Conservation (phyloP, 2,797 vertebrate genomes). For the Australoheros facetus region DNA sequence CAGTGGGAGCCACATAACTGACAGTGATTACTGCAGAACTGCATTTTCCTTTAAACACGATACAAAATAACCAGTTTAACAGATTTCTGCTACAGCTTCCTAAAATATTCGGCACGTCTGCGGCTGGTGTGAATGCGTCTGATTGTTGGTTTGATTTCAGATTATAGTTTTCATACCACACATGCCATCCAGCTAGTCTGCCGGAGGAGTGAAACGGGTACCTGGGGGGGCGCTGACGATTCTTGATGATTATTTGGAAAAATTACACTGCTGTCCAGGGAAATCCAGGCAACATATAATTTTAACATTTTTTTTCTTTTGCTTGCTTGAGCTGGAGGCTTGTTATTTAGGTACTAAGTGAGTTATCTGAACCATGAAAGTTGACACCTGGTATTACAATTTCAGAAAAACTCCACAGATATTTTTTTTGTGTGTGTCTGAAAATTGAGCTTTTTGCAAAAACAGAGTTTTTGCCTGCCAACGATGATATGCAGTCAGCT, state of each 20-base stretch:
- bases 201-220: background rate
- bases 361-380: constrained; percentile 17
- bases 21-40: background rate
- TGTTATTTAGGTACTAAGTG: constrained; percentile 29
- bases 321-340: constrained; percentile 7
- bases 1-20: background rate
- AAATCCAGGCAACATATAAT: constrained; percentile 16
- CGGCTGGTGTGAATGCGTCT: background rate
- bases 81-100: rapidly evolving
- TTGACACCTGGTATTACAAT: constrained; percentile 23
- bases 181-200: background rate
- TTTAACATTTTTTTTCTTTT: constrained; percentile 15
- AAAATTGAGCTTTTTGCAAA: constrained; percentile 41
- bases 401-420: constrained; percentile 1
- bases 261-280: constrained; percentile 3
- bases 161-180: background rate
- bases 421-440: constrained; percentile 10
- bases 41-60: background rate
- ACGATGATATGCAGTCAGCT: constrained; percentile 24
- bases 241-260: constrained; percentile 20
- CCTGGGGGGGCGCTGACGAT: background rate
- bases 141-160: constrained; percentile 4
- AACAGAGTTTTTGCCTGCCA: constrained; percentile 37
- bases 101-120: background rate
- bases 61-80: rapidly evolving